Base-by-base conservation (phyloP, 2,888 invertebrate genomes). In the Amiota communis region DNA sequence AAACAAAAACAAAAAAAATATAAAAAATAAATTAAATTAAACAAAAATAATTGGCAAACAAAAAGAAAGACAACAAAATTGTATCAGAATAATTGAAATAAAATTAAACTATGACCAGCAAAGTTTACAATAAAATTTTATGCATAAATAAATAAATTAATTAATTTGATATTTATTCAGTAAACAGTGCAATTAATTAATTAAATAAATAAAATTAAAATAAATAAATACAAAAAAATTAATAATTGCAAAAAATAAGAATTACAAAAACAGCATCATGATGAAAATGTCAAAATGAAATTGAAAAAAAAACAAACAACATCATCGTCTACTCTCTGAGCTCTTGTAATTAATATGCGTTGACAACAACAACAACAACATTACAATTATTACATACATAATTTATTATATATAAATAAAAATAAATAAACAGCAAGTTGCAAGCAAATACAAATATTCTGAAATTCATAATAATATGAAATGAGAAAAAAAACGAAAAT, bases 1-100 rank as follows among this genome's bases (percentile, higher is more conserved):
- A 80, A 81, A 83, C 78, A 81, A 81, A 76, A 76, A 75, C 76
- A 75, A 76, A 77, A 76, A 77, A 59, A 61, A 36, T 63, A 23
- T 71, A 75, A 64, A 71, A 72, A 72, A 70, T 70, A 67, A 77
- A 70, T 23, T 11, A 64, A 23, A 74, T 75, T 61, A 47, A 68
- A 3, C 13, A 63, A 63, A 63, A 56, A 56, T 46, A 74, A 20
- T 56, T 51, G 36, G 36, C 36, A 36, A n/a, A n/a, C n/a, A n/a
- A n/a, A n/a, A n/a, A 76, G 74, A 76, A 65, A 76, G 56, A 48
- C 67, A 69, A 47, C 64, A 59, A 36, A 72, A 65, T 73, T 70
- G 65, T 36, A 72, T 72, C 56, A 15, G 36, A 68, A 36, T n/a
- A n/a, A n/a, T n/a, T n/a, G n/a, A 70, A 70, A 79, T 57, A 76